A percentile compares a stretch with the other conserved stretches of the same genome.
These are phyloP conservation scores for Agriopis leucophaearia DNA, from an alignment of 2,888 invertebrate species.

Conservation along the genomic window DNA sequence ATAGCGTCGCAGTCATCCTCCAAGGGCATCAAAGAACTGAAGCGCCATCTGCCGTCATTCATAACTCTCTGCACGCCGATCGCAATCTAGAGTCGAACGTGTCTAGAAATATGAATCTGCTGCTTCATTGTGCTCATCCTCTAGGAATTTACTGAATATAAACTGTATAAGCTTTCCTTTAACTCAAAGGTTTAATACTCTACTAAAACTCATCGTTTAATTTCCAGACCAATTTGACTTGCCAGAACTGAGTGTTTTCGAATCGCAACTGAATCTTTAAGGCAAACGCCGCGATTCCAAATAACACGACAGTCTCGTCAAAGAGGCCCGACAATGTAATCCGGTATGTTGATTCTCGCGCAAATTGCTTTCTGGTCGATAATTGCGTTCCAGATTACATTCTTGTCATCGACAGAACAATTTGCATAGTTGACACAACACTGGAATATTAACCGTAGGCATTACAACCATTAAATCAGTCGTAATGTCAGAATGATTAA, in stretches of 20 bases:
- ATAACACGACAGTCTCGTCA: constrained; percentile 53
- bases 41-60: constrained; percentile 50
- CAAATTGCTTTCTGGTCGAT: constrained; percentile 63
- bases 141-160: constrained; percentile 5
- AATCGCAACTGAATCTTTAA: too few species aligned
- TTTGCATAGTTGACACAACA: constrained; percentile 60
- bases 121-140: constrained; percentile 29
- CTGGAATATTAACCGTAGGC: constrained; percentile 48
- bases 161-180: neutral
- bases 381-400: constrained; percentile 57
- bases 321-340: constrained; percentile 49
- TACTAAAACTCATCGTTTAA: too few species aligned
- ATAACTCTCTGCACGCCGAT: constrained; percentile 56
- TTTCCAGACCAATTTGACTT: too few species aligned
- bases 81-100: constrained; percentile 65
- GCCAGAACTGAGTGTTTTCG: too few species aligned
- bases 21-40: constrained; percentile 62
- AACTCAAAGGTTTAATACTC: too few species aligned
- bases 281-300: constrained; percentile 44
- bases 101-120: constrained; percentile 63
- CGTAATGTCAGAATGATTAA: neutral
- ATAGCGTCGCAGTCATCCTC: constrained; percentile 25
- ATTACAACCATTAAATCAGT: constrained; percentile 8
- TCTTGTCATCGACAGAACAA: constrained; percentile 53
- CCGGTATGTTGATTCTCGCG: constrained; percentile 51